Base-by-base conservation (phyloP, 2,797 vertebrate genomes). In the Botia almorhae region DNA sequence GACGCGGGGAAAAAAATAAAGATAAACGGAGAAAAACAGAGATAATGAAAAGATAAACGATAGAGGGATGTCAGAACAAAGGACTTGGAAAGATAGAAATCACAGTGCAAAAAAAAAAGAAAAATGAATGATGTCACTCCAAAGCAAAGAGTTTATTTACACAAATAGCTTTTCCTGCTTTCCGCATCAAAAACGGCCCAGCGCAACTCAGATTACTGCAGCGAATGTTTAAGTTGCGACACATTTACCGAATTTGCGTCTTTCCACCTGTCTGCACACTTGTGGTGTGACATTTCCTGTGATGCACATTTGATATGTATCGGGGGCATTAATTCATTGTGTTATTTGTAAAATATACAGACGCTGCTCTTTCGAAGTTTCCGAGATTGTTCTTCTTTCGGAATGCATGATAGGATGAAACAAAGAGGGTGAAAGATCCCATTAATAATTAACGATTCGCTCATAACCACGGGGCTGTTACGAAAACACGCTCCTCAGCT, bases 391-490 rank as follows among this genome's bases (percentile, higher is more conserved):
- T 80, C 76, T 69, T 81, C 72, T 78, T 82, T 84, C 26, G 70
- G 78, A 74, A 80, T 74, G 78, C 74, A 61, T 84, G 85, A 84
- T 80, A 77, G 78, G 85, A 86, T 86, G 81, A 86, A 86, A 86
- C 77, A 84, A 83, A 83, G 82, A 81, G 74, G 64, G 77, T 65
- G 43, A 71, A 82, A 87, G 82, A 71, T 81, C 73, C 85, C 80
- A 86, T 87, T 85, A 87, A 76, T 83, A 85, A 87, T 87, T 87
- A 87, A 87, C 81, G 58, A 80, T 81, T 79, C 76, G 80, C 82
- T 87, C 69, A 80, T 82, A 79, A 84, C 63, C 55, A 87, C 60
- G 61, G 85, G 83, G 81, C 56, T 76, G 63, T 76, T 60, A 80
- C 39, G 71, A 69, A 48, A 77, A 86, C 75, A 83, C 63, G 76